Evolutionary conservation across 2,797 vertebrate species (phyloP).

Genomic region (Meda fulgida): DNA sequence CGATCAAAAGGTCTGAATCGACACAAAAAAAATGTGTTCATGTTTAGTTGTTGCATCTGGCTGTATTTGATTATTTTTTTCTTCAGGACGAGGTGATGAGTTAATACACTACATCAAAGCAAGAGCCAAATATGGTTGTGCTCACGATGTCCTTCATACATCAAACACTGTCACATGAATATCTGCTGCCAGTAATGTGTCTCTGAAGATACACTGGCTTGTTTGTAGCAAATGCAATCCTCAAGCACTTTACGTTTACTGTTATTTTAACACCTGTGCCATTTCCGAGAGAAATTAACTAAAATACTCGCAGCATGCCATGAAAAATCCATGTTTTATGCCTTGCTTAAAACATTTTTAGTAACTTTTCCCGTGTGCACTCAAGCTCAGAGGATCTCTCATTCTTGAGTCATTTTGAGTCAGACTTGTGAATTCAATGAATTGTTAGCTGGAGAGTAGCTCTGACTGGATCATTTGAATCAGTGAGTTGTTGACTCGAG

Average conservation of each 20-base stretch:
- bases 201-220: conserved; percentile 64
- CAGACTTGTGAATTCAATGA: neutral
- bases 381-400: neutral
- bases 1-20: neutral
- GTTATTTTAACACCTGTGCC: neutral
- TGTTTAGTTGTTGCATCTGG: conserved; percentile 46
- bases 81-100: conserved; percentile 71
- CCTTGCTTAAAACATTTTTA: neutral
- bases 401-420: neutral
- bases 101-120: conserved; percentile 72
- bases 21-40: conserved; percentile 52
- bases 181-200: conserved; percentile 65
- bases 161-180: conserved; percentile 73
- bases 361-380: neutral
- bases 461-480: neutral
- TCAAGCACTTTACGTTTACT: neutral
- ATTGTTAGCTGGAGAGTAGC: neutral
- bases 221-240: conserved; percentile 50
- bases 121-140: conserved; percentile 52
- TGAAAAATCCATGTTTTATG: neutral
- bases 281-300: neutral
- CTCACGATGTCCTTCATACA: conserved; percentile 65
- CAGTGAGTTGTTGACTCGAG: neutral
- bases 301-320: neutral
- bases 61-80: conserved; percentile 36